phyloP scores from a whole-genome alignment of 2,888 invertebrate species.

The Diaprepes abbreviatus region DNA sequence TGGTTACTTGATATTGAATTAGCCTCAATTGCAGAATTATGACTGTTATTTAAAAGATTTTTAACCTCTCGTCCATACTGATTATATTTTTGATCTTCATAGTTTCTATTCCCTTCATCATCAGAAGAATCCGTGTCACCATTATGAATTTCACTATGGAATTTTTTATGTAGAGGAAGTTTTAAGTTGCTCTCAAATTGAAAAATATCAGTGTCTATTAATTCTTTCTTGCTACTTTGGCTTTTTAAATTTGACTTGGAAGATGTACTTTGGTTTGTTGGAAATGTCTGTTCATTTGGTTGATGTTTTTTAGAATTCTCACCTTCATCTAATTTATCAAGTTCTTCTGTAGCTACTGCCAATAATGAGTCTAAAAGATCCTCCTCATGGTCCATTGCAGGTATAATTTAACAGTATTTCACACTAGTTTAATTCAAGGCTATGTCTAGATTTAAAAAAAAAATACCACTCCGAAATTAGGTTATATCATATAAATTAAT shows the following conservation, averaged over 20 bases:
- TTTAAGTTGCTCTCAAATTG: constrained; percentile 48
- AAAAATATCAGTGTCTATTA: constrained; percentile 56
- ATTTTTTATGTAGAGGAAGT: not conserved
- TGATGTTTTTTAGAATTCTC: not conserved
- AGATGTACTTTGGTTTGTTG: not conserved
- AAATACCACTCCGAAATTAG: no score
- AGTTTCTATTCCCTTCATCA: constrained; percentile 83
- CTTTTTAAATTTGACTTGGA: not conserved
- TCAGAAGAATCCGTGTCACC: constrained; percentile 84
- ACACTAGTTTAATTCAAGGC: not conserved
- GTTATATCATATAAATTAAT: no score
- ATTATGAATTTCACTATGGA: constrained; percentile 68
- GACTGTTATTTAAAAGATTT: constrained; percentile 62
- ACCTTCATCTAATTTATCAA: constrained; percentile 41
- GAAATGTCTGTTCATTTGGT: not conserved
- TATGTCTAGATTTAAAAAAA: no score
- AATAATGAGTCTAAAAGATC: constrained; percentile 59
- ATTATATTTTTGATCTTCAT: constrained; percentile 80
- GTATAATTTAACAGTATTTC: not conserved
- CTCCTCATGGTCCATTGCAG: constrained; percentile 47
- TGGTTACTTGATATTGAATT: constrained; percentile 33
- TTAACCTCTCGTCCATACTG: constrained; percentile 80
- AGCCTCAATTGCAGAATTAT: constrained; percentile 15
- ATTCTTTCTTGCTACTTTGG: constrained; percentile 20
- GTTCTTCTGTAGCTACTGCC: constrained; percentile 57